Base-by-base conservation (phyloP, 2,113 vertebrate genomes). In the Hirundichthys speculiger region DNA sequence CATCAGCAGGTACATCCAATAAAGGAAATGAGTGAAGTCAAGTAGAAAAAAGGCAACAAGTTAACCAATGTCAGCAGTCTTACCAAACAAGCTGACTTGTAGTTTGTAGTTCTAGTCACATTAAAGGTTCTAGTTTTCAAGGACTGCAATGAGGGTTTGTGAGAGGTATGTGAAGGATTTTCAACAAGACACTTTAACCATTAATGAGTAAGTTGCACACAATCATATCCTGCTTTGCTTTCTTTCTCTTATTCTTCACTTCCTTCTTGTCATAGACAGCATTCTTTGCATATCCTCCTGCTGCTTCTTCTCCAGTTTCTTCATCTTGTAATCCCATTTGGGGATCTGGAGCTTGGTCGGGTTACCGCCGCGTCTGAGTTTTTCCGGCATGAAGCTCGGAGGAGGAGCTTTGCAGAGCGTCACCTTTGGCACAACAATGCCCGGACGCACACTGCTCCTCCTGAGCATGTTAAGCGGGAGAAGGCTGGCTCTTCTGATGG, bases 271-370 rank as follows among this genome's bases (percentile, higher is more conserved):
- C 16, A 88, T 66, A 1, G 87, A 72, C 24, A 72, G 59, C 71
- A 86, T 89, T 45, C 74, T 88, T 64, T 77, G 89, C 45, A 93
- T 92, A 0, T 91, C 91, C 52, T 97, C 94, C 1, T 91, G 93
- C 69, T 88, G 93, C 80, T 84, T 91, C 79, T 87, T 87, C 60
- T 96, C 94, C 64, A 96, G 93, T 67, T 90, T 95, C 20, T 95
- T 77, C 80, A 95, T 95, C 76, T 97, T 98, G 89, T 99, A 98
- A 18, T 93, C 88, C 96, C 97, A 99, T 53, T 95, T 96, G 73
- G 98, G 98, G 69, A 96, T 87, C 92, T 97, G 93, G 64, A 99
- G 89, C 40, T 94, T 89, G 48, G 79, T 80, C 27, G 65, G 80
- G 24, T 95, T 90, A n/a, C 80, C 84, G 24, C 68, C 88, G 41